Conservation (phyloP, 2,113 vertebrate species). For the Arizona elegans region DNA sequence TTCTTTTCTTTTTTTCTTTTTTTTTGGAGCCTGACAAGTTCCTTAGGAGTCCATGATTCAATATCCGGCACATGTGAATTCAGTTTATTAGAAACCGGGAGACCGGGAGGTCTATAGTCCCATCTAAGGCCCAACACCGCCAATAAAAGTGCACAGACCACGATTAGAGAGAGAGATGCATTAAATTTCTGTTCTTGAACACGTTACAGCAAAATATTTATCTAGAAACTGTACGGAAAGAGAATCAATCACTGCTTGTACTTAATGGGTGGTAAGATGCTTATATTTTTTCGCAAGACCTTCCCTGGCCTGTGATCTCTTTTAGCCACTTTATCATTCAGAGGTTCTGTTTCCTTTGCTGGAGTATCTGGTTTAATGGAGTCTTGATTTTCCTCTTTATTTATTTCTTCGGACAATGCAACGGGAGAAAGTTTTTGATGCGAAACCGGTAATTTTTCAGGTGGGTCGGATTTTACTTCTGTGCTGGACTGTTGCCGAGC, state of each 20-base stretch:
- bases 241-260: constrained; percentile 27
- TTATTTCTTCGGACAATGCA: constrained; percentile 8
- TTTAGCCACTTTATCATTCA: constrained; percentile 35
- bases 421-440: constrained; percentile 35
- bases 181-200: constrained; percentile 52
- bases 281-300: constrained; percentile 41
- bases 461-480: constrained; percentile 37
- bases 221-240: constrained; percentile 34
- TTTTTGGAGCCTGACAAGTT: background rate
- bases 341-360: constrained; percentile 31
- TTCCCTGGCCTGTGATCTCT: constrained; percentile 35
- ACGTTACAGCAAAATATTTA: constrained; percentile 36
- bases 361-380: background rate
- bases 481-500: constrained; percentile 33
- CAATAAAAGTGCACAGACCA: constrained; percentile 44
- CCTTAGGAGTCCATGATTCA: background rate
- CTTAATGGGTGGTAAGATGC: constrained; percentile 56
- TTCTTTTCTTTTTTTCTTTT: background rate
- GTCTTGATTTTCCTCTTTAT: constrained; percentile 12
- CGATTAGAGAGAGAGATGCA: constrained; percentile 31
- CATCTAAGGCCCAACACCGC: background rate
- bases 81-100: background rate
- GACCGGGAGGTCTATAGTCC: background rate
- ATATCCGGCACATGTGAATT: background rate
- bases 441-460: background rate